phyloP scores from a whole-genome alignment of 2,888 invertebrate genomes.

The Craniophora ligustri region DNA sequence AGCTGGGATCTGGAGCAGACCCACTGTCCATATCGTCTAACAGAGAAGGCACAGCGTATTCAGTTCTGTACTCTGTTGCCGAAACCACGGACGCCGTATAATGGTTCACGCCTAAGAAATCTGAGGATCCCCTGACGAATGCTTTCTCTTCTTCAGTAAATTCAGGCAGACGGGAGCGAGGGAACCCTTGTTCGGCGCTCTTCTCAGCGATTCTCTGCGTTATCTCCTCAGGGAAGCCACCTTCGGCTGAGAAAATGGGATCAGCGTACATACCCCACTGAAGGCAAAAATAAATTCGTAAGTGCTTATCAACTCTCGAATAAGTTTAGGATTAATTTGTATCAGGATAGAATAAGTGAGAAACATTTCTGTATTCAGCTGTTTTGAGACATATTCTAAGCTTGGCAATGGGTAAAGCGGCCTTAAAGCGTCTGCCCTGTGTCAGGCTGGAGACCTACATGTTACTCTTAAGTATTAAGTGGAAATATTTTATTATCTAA shows the following conservation, averaged over 20 bases:
- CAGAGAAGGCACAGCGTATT: constrained; percentile 58
- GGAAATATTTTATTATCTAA: no score
- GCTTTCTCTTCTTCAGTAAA: constrained; percentile 74
- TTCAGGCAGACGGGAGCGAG: constrained; percentile 73
- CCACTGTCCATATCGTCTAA: constrained; percentile 61
- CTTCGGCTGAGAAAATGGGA: constrained; percentile 81
- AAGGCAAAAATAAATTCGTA: not conserved
- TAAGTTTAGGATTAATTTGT: no score
- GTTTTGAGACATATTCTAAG: no score
- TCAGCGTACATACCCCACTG: constrained; percentile 81
- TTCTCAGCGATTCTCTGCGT: constrained; percentile 74
- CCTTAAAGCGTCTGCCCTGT: no score
- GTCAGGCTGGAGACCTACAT: no score
- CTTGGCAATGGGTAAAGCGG: no score
- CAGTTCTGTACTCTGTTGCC: constrained; percentile 52
- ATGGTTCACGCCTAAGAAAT: constrained; percentile 89
- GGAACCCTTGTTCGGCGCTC: constrained; percentile 75
- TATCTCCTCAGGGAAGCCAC: constrained; percentile 85
- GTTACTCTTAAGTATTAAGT: no score
- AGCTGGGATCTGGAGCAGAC: constrained; percentile 52
- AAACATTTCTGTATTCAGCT: no score
- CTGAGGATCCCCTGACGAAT: constrained; percentile 64
- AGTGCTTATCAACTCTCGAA: no score
- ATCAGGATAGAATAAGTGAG: no score
- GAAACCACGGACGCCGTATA: constrained; percentile 85